Base-by-base conservation (phyloP, 1,140 invertebrate genomes). In the Brachionus sp. region DNA sequence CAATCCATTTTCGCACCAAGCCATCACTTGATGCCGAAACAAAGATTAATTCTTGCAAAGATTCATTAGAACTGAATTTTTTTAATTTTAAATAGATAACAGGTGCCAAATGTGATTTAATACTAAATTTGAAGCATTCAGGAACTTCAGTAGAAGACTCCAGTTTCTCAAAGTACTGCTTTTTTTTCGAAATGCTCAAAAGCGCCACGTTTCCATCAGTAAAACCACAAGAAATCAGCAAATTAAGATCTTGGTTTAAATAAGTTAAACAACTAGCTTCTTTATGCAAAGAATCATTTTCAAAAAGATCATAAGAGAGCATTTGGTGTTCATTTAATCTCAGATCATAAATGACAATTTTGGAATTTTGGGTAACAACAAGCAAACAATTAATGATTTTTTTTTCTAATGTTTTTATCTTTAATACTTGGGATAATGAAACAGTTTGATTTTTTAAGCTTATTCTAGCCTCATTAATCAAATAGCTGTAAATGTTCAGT, bases 11-110 rank as follows among this genome's bases (percentile, higher is more conserved):
- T 16, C 35, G 19, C 19, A 73, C 33, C 3, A 73, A n/a, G 16
- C 68, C 68, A 73, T 73, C 35, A 16, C 37, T 42, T 16, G 68
- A 73, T 73, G 64, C 64, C 33, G 64, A 66, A 73, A 73, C 19
- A 35, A 39, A n/a, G 10, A 73, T 73, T 4, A 73, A 73, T 44
- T 73, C 42, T 39, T 16, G 13, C 9, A 33, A 19, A 33, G 64
- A 66, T 19, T 16, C 12, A 25, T 23, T 10, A 37, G 64, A 33
- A 73, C 9, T 10, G 12, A 9, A 37, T 16, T 33, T 73, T 42
- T 16, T 73, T 7, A 73, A 73, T 44, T 73, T 42, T 23, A 73
- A 3, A 73, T 73, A 73, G 33, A 73, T 12, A 9, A 73, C 12
- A 16, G 33, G 33, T 39, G 13, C 68, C 13, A 12, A 42, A 23